These are phyloP conservation scores for Notospermus geniculatus DNA, from an alignment of 1,140 invertebrate genomes.

Conservation along the genomic window DNA sequence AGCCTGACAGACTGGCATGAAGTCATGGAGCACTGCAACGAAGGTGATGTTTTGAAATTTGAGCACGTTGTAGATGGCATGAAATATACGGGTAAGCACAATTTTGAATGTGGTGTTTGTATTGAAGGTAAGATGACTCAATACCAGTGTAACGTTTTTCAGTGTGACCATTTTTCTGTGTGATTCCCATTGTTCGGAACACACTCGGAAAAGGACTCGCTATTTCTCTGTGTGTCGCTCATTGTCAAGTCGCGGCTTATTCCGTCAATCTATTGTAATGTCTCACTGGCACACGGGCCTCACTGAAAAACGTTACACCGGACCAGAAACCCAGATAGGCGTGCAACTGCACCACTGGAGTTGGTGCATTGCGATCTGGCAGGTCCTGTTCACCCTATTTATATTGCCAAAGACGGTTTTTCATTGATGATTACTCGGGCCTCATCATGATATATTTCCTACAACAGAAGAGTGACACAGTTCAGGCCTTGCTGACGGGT, in stretches of 20 bases:
- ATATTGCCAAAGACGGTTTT: constrained; percentile 14
- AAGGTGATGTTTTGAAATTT: neutral
- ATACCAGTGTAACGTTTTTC: no score
- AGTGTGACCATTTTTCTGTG: no score
- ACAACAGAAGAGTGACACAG: constrained; percentile 16
- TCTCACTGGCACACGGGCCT: no score
- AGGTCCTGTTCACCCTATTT: constrained; percentile 12
- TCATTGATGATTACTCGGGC: constrained; percentile 17
- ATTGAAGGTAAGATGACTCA: no score
- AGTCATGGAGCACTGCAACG: constrained; percentile 5
- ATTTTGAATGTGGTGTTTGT: neutral
- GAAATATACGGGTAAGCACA: neutral
- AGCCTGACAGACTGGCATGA: neutral
- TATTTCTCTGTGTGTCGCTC: no score
- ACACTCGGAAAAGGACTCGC: no score
- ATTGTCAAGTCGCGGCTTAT: no score
- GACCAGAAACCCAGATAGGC: neutral
- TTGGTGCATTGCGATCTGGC: no score
- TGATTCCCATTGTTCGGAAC: no score
- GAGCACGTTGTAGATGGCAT: neutral
- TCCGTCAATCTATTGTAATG: no score
- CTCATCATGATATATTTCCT: constrained; percentile 15
- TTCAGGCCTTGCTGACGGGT: constrained; percentile 6
- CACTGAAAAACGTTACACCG: no score
- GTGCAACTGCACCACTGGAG: constrained; percentile 8